Evolutionary conservation across 2,888 invertebrate genomes (phyloP).

Genomic region (Monochamus alternatus): DNA sequence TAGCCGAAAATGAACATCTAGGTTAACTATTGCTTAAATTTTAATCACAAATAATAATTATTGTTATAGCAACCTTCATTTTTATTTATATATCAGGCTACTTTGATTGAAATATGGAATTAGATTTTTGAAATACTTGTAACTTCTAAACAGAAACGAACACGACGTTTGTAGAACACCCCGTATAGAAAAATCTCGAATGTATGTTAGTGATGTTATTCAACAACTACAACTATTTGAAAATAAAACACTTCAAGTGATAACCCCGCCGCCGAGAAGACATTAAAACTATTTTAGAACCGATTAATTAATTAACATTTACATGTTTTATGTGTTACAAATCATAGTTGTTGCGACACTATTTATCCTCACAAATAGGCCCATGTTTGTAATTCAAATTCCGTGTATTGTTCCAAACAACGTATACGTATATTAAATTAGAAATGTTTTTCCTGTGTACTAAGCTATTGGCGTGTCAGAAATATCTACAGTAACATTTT

Average conservation of each 20-base stretch:
- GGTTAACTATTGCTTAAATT: too few relatives aligned
- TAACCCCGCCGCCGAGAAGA: constrained; percentile 21
- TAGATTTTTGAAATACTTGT: too few relatives aligned
- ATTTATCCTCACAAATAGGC: background rate
- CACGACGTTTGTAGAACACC: too few relatives aligned
- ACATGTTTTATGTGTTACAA: constrained; percentile 32
- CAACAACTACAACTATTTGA: background rate
- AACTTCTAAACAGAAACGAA: too few relatives aligned
- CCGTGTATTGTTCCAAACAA: background rate
- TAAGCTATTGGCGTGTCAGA: constrained; percentile 30
- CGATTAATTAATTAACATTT: constrained; percentile 29
- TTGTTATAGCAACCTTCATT: too few relatives aligned
- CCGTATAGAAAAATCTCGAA: too few relatives aligned
- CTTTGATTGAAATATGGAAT: too few relatives aligned
- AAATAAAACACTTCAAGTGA: constrained; percentile 30
- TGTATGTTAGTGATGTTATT: too few relatives aligned
- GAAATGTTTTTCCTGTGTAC: background rate
- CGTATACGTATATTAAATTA: background rate
- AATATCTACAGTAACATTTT: constrained; percentile 17
- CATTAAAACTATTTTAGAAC: constrained; percentile 20
- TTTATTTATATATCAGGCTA: too few relatives aligned
- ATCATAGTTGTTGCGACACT: constrained; percentile 2
- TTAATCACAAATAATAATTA: too few relatives aligned
- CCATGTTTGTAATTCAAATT: background rate
- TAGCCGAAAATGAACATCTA: too few relatives aligned